Evolutionary conservation across 2,797 vertebrate species (phyloP), one percentile per base, ranked within the genome.

Genomic region (Takifugu ocellatus): DNA sequence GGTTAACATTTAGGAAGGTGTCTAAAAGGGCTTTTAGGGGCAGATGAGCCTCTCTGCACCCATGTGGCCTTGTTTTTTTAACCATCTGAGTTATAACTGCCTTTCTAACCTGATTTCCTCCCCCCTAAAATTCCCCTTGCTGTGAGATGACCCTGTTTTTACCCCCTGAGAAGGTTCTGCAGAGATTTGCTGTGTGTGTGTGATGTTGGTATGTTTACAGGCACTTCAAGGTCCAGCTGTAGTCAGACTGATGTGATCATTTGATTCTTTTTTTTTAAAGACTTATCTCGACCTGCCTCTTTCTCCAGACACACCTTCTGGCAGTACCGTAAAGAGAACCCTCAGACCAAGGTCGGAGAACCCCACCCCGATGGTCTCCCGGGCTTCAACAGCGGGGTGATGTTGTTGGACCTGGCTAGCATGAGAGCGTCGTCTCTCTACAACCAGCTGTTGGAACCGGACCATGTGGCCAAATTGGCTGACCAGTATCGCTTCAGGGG

Each of bases 251-350:
- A 45, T 17, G 16, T 16, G 14, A 16, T 17, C 15, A 45, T 17
- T 50, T 66, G 16, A 65, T 17, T 25, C 15, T 31, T 46, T 68
- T 51, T 25, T 46, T 46, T 52, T 9, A 10, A 11, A 33, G 21
- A 9, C 33, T 33, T 3, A 33, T 33, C 8, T 11, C 1, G 33
- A 11, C 7, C 7, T 9, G 33, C 33, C 33, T 33, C 2, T 33
- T 39, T 5, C 3, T 39, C 10, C 78, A 99, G 97, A 85, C 96
- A 99, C 85, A 94, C 94, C 0, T 98, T 99, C 85, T 99, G 96
- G 96, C 97, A 98, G 87, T 99, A 96, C 78, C 94, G 96, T 58
- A 94, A 93, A 0, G 97, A 98, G 81, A 96, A 98, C 81, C 93
- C 93, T 50, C 82, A 87, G 14, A 94, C 93, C 62, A 90, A 50